Evolutionary conservation across 2,797 vertebrate species (phyloP).

Genomic region (Micrastur ruficollis): DNA sequence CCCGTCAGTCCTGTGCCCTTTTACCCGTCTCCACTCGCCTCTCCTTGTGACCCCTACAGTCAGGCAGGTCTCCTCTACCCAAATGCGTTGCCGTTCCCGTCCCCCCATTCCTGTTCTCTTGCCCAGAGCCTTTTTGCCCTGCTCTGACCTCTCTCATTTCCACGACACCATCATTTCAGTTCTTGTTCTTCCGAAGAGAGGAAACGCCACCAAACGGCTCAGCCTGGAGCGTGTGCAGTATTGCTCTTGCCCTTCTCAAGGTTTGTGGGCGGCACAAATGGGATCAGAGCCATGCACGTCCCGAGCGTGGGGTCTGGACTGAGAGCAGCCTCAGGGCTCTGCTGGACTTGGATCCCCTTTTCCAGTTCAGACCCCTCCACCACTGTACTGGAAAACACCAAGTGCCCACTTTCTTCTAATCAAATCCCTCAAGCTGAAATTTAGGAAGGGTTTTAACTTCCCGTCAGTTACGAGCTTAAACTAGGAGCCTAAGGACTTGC

Average conservation of each 20-base stretch:
- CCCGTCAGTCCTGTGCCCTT: background rate
- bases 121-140: background rate
- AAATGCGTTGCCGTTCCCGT: background rate
- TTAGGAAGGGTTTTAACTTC: background rate
- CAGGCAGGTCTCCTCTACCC: background rate
- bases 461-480: background rate
- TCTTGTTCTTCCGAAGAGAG: background rate
- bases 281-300: background rate
- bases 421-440: background rate
- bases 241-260: background rate
- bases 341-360: background rate
- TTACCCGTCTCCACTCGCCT: background rate
- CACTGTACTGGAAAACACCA: background rate
- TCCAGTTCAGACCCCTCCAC: background rate
- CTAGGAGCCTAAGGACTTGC: background rate
- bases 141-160: background rate
- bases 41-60: background rate
- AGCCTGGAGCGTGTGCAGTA: background rate
- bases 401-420: background rate
- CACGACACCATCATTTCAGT: background rate
- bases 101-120: background rate
- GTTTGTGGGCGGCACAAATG: background rate
- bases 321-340: background rate
- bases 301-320: background rate
- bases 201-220: background rate